Conservation (phyloP, 2,888 invertebrate genomes). For the Melinopterus prodromus region DNA sequence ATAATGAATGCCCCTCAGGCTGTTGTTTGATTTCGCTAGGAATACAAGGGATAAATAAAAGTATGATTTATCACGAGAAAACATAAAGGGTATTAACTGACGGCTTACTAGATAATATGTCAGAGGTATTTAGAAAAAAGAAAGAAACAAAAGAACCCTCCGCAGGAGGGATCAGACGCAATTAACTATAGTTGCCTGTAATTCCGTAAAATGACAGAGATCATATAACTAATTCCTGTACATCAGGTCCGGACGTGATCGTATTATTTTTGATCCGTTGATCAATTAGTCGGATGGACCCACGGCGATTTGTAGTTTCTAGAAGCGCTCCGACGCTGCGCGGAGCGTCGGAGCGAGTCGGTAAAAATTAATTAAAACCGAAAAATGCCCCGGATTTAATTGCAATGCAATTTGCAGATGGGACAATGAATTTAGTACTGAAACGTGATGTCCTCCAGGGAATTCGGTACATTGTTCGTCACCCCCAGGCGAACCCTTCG, state of each 20-base stretch:
- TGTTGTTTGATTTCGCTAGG: not conserved
- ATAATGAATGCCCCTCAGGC: not conserved
- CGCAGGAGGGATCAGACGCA: conserved; percentile 27
- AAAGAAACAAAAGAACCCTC: conserved; percentile 5
- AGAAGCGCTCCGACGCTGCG: conserved; percentile 7
- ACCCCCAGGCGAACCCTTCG: conserved; percentile 44
- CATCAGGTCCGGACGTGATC: conserved; percentile 35
- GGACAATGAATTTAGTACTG: conserved; percentile 55
- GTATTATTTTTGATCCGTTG: conserved; percentile 16
- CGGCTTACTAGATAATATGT: conserved; percentile 28
- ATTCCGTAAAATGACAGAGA: conserved; percentile 31
- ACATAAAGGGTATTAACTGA: conserved; percentile 9
- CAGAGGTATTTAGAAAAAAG: conserved; percentile 26
- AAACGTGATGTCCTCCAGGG: conserved; percentile 54
- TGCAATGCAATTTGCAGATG: conserved; percentile 56
- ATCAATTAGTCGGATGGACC: conserved; percentile 18
- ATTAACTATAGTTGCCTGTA: conserved; percentile 33
- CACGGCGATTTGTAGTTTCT: not conserved
- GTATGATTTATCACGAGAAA: not conserved
- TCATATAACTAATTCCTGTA: conserved; percentile 30
- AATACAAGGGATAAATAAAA: not conserved
- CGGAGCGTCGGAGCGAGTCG: not conserved
- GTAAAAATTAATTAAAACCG: conserved; percentile 47
- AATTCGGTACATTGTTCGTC: conserved; percentile 45
- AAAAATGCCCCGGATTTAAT: conserved; percentile 52